Base-by-base conservation (phyloP, 1,140 invertebrate species). In the Tetramorium simillimum region DNA sequence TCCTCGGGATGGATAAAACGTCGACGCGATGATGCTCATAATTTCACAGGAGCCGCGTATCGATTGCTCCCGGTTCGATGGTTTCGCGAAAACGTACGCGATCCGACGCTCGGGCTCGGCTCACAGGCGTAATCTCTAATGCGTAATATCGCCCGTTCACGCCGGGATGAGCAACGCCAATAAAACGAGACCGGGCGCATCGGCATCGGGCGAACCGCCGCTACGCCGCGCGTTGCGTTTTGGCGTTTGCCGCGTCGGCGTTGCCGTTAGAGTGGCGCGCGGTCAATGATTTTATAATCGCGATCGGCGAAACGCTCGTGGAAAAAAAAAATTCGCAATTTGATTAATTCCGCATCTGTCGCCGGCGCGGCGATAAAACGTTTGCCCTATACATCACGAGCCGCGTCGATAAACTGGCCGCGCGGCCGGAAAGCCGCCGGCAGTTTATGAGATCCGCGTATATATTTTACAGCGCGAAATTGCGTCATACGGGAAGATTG, bases 61-160 rank as follows among this genome's bases (percentile, higher is more conserved):
- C 89, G 89, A 90, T 90, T 85, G 80, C 65, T 60, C 49, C 73
- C 73, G 72, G 86, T 72, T 21, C 86, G 80, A 88, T 90, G 89
- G 63, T 87, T 80, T 58, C 43, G 73, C 75, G 89, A 85, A 86
- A 90, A 90, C 89, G 88, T 87, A 90, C 85, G 88, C 86, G 43
- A 84, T 84, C 40, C 78, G 72, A 78, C 77, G 56, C 21, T n/a
- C 84, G 18, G 43, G 60, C 73, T 40, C 78, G 63, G 73, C 43
- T 90, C 77, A n/a, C 70, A 77, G 40, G 28, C 85, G 86, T 90
- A 90, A 90, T 90, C 89, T 90, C 86, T 88, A 90, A 90, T 90
- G 86, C 89, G 89, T 90, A 90, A 90, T 90, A 90, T 90, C 89
- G 86, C 46, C 33, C 73, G 69, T 90, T 90, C 88, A 90, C 89